phyloP scores from a whole-genome alignment of 2,113 vertebrate species.

The Pitta sordida region DNA sequence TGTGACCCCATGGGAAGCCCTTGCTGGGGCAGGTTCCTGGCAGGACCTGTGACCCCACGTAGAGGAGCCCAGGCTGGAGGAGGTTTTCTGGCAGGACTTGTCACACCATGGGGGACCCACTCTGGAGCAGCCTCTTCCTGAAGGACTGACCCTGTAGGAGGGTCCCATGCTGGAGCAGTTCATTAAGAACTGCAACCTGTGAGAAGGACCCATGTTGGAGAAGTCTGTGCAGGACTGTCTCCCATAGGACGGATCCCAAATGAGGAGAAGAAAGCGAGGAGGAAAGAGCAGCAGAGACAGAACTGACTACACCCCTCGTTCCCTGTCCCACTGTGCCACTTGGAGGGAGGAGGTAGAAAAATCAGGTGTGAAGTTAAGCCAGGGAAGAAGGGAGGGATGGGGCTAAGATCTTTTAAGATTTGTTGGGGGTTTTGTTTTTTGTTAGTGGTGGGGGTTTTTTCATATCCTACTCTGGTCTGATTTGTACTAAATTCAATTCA shows the following conservation, averaged over 20 bases:
- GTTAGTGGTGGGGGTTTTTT: no score
- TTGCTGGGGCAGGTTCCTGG: background rate
- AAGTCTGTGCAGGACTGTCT: background rate
- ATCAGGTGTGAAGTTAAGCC: no score
- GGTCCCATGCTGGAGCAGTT: background rate
- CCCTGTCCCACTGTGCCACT: background rate
- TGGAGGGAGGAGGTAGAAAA: background rate
- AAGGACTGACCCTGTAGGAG: background rate
- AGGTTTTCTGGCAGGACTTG: background rate
- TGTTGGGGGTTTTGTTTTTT: background rate
- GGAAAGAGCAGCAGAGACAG: background rate
- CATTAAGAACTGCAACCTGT: background rate
- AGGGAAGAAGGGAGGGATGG: background rate
- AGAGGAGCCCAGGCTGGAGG: background rate
- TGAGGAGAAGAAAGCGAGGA: no score
- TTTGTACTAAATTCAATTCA: background rate
- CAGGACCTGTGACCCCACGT: background rate
- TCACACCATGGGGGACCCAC: background rate
- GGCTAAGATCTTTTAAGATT: background rate
- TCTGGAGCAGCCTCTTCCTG: background rate
- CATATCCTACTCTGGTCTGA: background rate
- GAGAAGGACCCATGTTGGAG: background rate
- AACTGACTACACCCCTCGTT: background rate
- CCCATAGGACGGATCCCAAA: background rate
- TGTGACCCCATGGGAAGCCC: background rate